Conservation (phyloP, 2,888 invertebrate species). For the Anarsia innoxiella region DNA sequence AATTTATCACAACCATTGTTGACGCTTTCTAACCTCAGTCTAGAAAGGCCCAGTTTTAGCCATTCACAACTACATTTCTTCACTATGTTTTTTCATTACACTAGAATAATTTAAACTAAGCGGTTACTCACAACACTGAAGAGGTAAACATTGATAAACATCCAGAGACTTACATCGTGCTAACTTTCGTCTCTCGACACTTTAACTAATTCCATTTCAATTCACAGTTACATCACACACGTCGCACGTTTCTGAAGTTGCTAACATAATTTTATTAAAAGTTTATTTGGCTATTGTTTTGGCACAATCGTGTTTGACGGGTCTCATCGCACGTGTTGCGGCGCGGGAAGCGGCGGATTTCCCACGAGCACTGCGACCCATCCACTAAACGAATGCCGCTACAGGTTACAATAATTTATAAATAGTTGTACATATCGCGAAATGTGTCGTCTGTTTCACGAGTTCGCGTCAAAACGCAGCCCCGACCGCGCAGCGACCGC, state of each 20-base stretch:
- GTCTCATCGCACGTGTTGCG: conserved; percentile 47
- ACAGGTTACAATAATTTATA: conserved; percentile 53
- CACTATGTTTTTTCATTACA: conserved; percentile 24
- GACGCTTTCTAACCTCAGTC: conserved; percentile 31
- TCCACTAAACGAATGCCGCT: conserved; percentile 49
- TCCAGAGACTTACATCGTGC: conserved; percentile 54
- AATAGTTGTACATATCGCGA: conserved; percentile 56
- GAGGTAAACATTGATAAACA: conserved; percentile 68
- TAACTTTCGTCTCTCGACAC: conserved; percentile 34
- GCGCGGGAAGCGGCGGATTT: conserved; percentile 39
- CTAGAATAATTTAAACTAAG: conserved; percentile 43
- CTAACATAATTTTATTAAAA: conserved; percentile 35
- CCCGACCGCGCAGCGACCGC: conserved; percentile 45
- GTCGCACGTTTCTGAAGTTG: conserved; percentile 27
- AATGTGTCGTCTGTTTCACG: conserved; percentile 45
- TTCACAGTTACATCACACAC: conserved; percentile 42
- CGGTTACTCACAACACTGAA: conserved; percentile 70
- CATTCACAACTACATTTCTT: conserved; percentile 41
- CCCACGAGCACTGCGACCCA: conserved; percentile 38
- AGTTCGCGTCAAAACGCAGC: conserved; percentile 38
- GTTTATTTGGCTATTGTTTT: conserved; percentile 48
- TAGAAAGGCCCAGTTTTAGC: conserved; percentile 27
- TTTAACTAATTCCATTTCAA: conserved; percentile 36
- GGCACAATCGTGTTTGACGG: conserved; percentile 52
- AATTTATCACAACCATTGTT: conserved; percentile 62